Percentiles rank a stretch among this genome's conserved stretches.
Evolutionary conservation across 2,888 invertebrate species (phyloP).

Genomic region (Synergus japonicus): DNA sequence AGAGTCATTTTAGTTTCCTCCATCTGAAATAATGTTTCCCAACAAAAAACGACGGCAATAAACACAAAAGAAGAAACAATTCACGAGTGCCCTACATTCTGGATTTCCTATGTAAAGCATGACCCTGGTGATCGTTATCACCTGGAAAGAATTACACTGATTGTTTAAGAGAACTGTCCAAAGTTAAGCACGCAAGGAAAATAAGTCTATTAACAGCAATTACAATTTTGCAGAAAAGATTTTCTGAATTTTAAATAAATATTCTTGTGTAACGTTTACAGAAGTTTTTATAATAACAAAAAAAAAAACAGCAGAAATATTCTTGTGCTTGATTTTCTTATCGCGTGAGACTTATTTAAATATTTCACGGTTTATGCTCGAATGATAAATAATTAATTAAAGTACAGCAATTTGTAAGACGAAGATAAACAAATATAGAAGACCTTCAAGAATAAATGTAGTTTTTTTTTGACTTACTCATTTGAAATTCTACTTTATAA

Average conservation of each 20-base stretch:
- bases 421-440: background rate
- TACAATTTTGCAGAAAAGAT: background rate
- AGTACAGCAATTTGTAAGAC: background rate
- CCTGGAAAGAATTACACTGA: constrained; percentile 30
- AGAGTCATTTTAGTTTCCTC: background rate
- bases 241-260: background rate
- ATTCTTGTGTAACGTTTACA: background rate
- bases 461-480: too few species aligned
- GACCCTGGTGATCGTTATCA: constrained; percentile 37
- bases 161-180: constrained; percentile 30
- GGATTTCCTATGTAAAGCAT: constrained; percentile 1
- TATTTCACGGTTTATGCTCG: background rate
- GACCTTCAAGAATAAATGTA: background rate
- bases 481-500: too few species aligned
- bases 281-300: background rate
- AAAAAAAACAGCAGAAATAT: background rate
- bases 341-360: background rate
- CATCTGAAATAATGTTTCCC: background rate
- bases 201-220: background rate
- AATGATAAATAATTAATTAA: background rate
- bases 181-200: constrained; percentile 26
- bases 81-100: constrained; percentile 18
- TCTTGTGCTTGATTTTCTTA: background rate
- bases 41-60: background rate
- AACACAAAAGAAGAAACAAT: background rate